These are phyloP conservation scores for Dendroctonus ponderosae DNA, from an alignment of 1,140 invertebrate species.

Conservation along the genomic window DNA sequence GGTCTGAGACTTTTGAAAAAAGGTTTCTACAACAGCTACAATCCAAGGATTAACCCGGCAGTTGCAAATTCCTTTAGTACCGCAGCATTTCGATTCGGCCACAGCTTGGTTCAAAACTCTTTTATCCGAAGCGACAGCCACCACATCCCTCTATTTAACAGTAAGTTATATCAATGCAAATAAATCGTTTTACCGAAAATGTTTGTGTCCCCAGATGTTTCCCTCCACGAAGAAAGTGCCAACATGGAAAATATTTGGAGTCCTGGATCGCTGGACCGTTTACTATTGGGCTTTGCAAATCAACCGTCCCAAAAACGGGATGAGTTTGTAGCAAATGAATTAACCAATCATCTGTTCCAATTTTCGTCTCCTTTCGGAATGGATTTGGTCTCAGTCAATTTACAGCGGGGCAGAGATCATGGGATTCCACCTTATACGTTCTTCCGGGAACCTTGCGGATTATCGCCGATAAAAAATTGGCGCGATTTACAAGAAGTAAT, in stretches of 20 bases:
- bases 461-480: slow-evolving; percentile 70
- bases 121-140: slow-evolving; percentile 65
- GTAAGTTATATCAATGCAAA: slow-evolving; percentile 52
- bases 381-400: slow-evolving; percentile 86
- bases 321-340: slow-evolving; percentile 76
- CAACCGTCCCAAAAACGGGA: slow-evolving; percentile 77
- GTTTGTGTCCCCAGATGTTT: slow-evolving; percentile 61
- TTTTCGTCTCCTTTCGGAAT: slow-evolving; percentile 72
- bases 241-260: slow-evolving; percentile 63
- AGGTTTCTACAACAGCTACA: slow-evolving; percentile 72
- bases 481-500: slow-evolving; percentile 73
- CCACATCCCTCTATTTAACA: slow-evolving; percentile 65
- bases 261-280: slow-evolving; percentile 74
- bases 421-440: slow-evolving; percentile 82
- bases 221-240: slow-evolving; percentile 72
- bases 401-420: slow-evolving; percentile 87
- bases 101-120: slow-evolving; percentile 84
- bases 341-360: slow-evolving; percentile 87
- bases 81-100: slow-evolving; percentile 94
- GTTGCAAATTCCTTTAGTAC: slow-evolving; percentile 91
- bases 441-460: slow-evolving; percentile 78
- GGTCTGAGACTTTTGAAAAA: slow-evolving; percentile 63
- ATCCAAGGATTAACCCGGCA: slow-evolving; percentile 76
- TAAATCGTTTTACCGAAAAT: not conserved
- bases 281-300: slow-evolving; percentile 73